Percentiles rank a stretch among this genome's conserved stretches.
phyloP scores from a whole-genome alignment of 2,113 vertebrate species.

The Ageneiosus marmoratus region DNA sequence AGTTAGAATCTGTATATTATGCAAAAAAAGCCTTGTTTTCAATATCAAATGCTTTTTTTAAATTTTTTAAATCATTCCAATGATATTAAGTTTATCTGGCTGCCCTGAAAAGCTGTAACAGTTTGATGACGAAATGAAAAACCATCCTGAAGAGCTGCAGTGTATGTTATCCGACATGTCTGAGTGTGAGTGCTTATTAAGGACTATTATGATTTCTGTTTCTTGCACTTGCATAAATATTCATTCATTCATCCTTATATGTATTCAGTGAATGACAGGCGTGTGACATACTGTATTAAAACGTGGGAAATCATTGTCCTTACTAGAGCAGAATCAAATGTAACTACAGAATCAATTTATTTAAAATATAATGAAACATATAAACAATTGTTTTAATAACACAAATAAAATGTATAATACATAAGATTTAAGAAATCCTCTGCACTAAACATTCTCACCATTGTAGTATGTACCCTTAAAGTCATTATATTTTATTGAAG shows the following conservation, averaged over 20 bases:
- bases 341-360: neutral
- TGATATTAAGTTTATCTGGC: neutral
- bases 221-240: neutral
- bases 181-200: neutral
- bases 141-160: conserved; percentile 15
- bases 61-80: neutral
- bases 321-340: neutral
- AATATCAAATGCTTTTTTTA: neutral
- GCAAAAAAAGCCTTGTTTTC: neutral
- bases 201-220: neutral
- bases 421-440: neutral
- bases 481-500: conserved; percentile 10
- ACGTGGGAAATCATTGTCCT: neutral
- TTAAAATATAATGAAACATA: neutral
- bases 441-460: neutral
- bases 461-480: neutral
- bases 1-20: neutral
- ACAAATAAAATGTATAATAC: no score
- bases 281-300: neutral
- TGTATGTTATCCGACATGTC: neutral
- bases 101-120: neutral
- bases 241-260: neutral
- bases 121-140: conserved; percentile 2
- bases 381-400: neutral
- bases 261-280: conserved; percentile 5